A percentile compares a stretch with the other conserved stretches of the same genome.
Evolutionary conservation across 2,113 vertebrate genomes (phyloP).

Genomic region (Neomonachus schauinslandi): DNA sequence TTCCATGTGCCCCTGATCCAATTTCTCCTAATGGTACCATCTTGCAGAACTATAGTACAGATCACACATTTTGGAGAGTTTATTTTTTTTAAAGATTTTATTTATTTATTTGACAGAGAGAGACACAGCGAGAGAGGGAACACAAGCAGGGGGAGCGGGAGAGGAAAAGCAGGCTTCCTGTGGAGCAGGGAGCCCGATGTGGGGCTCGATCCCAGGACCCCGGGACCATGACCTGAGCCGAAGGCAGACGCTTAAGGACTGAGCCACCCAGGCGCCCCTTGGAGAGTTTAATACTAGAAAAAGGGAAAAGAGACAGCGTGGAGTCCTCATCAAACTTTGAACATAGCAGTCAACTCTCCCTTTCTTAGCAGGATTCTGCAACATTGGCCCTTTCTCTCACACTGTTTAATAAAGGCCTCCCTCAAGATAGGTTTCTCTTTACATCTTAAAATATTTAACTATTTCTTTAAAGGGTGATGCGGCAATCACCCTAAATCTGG

Average conservation of each 20-base stretch:
- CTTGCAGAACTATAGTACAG: not conserved
- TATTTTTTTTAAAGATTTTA: not conserved
- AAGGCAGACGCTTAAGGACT: too few relatives aligned
- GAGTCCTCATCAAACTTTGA: not conserved
- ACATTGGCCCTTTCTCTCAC: not conserved
- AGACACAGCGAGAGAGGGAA: too few relatives aligned
- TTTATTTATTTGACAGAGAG: too few relatives aligned
- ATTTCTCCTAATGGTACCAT: not conserved
- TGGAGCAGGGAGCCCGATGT: too few relatives aligned
- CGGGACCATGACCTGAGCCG: too few relatives aligned
- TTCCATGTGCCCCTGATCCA: not conserved
- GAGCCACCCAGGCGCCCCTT: not conserved
- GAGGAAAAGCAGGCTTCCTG: too few relatives aligned
- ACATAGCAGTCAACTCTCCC: not conserved
- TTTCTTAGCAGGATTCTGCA: not conserved
- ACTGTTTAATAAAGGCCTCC: not conserved
- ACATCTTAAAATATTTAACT: not conserved
- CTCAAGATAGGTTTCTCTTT: not conserved
- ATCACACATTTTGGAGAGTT: not conserved
- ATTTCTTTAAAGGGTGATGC: not conserved
- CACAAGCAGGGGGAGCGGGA: too few relatives aligned
- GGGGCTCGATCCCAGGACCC: too few relatives aligned
- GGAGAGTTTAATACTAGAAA: not conserved
- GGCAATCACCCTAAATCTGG: not conserved
- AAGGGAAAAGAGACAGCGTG: not conserved